Evolutionary conservation across 2,797 vertebrate species (phyloP).

Genomic region (Chaetodon trifasciatus): DNA sequence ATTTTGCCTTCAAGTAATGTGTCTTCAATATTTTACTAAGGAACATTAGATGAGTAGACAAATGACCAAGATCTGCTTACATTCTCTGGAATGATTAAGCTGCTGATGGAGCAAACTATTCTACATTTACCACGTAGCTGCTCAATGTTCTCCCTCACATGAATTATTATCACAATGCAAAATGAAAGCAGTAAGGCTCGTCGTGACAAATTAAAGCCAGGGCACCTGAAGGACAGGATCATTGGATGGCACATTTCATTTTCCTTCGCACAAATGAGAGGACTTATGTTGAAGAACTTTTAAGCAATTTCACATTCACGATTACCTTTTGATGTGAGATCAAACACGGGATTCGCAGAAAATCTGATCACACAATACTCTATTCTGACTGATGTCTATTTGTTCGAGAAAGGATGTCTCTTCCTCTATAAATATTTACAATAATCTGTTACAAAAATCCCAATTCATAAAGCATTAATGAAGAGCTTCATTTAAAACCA

Average conservation of each 20-base stretch:
- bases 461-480: slow-evolving; percentile 70
- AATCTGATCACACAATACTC: slow-evolving; percentile 53
- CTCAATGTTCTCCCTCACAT: slow-evolving; percentile 34
- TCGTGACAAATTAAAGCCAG: slow-evolving; percentile 72
- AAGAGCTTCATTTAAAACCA: slow-evolving; percentile 71
- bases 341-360: slow-evolving; percentile 50
- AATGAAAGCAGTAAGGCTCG: slow-evolving; percentile 68
- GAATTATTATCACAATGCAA: slow-evolving; percentile 38
- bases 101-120: slow-evolving; percentile 43
- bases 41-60: slow-evolving; percentile 26
- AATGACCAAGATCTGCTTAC: slow-evolving; percentile 37
- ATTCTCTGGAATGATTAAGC: slow-evolving; percentile 54
- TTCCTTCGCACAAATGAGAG: slow-evolving; percentile 41
- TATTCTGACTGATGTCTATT: slow-evolving; percentile 72
- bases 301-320: slow-evolving; percentile 69
- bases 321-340: slow-evolving; percentile 67
- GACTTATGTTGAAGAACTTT: slow-evolving; percentile 34
- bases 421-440: slow-evolving; percentile 83
- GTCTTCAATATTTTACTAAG: slow-evolving; percentile 29
- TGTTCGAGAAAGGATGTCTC: slow-evolving; percentile 62
- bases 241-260: slow-evolving; percentile 52
- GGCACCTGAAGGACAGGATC: slow-evolving; percentile 51
- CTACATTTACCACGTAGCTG: slow-evolving; percentile 48
- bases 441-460: slow-evolving; percentile 61
- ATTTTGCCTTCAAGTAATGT: slow-evolving; percentile 12